phyloP scores from a whole-genome alignment of 2,888 invertebrate species.

The Esperia sulphurella region DNA sequence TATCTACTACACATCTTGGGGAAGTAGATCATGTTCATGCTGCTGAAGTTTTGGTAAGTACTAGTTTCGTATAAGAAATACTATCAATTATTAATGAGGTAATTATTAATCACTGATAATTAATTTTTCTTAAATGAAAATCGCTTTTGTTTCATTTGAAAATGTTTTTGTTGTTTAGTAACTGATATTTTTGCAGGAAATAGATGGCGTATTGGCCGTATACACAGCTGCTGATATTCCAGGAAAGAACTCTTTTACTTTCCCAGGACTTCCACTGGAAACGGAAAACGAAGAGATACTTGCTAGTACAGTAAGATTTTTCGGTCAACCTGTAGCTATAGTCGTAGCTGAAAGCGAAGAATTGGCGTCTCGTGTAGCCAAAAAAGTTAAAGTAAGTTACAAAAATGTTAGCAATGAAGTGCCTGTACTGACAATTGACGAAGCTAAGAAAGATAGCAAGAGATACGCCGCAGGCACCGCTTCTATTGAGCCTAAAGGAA shows the following conservation, averaged over 20 bases:
- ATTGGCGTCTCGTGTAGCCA: constrained; percentile 76
- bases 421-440: constrained; percentile 57
- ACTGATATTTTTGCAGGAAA: constrained; percentile 52
- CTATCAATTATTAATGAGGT: too few species aligned
- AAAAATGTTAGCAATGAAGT: constrained; percentile 41
- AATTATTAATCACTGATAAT: too few species aligned
- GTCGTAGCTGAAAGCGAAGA: constrained; percentile 80
- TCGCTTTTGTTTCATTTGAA: too few species aligned
- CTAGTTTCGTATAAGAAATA: background rate
- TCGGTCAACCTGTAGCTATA: constrained; percentile 85
- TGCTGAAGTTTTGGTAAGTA: constrained; percentile 79
- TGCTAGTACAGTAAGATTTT: constrained; percentile 77
- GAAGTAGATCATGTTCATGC: constrained; percentile 79
- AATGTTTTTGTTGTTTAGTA: too few species aligned
- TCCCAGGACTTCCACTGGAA: constrained; percentile 46
- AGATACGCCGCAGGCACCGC: constrained; percentile 35
- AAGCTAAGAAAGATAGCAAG: constrained; percentile 63
- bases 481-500: constrained; percentile 41
- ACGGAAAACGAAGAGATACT: constrained; percentile 72
- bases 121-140: too few species aligned
- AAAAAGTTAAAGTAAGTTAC: constrained; percentile 80
- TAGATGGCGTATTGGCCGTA: constrained; percentile 82
- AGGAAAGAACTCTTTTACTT: constrained; percentile 79
- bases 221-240: constrained; percentile 84
- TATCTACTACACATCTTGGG: constrained; percentile 78